Base-by-base conservation (phyloP, 2,888 invertebrate genomes). In the Caenorhabditis sp. region DNA sequence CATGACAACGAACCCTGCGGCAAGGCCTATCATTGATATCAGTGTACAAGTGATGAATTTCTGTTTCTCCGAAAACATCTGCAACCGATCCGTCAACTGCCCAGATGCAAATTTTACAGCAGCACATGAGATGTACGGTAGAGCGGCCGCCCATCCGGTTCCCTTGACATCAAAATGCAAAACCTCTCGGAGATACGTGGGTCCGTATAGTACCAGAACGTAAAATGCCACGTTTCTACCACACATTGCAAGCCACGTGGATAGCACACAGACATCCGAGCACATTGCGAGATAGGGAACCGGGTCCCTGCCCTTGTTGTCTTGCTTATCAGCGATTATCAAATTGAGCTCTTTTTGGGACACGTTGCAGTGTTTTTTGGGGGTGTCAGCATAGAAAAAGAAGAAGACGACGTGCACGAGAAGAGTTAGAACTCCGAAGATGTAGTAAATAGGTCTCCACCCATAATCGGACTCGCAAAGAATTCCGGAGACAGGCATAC, bases 221-320 rank as follows among this genome's bases (percentile, higher is more conserved):
- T 80, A 83, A 53, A 86, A 86, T n/a, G 84, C 86, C n/a, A 86
- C 69, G 18, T 81, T 86, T 18, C 84, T 72, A 2, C 86, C 86
- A 20, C 69, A 60, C 70, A 70, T 65, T 2, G 74, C 60, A 6
- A 81, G 26, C 76, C 81, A 81, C 11, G 76, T 67, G 11, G 70
- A 56, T 15, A 81, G 61, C 18, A 81, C 76, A 35, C 65, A 65
- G n/a, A 50, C 64, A 26, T 76, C 70, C 8, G 70, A 55, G 50
- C 69, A 81, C 1, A 85, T 85, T 26, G 72, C 77, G 11, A 61
- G 24, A 40, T 85, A 85, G 26, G 85, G 85, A 13, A 83, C 81
- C 18, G 44, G 40, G 13, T 78, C 74, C 28, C 60, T 58, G 11
- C 65, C 81, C 26, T 79, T 58, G 9, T 62, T 61, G 11, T 51